phyloP scores from a whole-genome alignment of 2,797 vertebrate genomes.

The Peromyscus eremicus region DNA sequence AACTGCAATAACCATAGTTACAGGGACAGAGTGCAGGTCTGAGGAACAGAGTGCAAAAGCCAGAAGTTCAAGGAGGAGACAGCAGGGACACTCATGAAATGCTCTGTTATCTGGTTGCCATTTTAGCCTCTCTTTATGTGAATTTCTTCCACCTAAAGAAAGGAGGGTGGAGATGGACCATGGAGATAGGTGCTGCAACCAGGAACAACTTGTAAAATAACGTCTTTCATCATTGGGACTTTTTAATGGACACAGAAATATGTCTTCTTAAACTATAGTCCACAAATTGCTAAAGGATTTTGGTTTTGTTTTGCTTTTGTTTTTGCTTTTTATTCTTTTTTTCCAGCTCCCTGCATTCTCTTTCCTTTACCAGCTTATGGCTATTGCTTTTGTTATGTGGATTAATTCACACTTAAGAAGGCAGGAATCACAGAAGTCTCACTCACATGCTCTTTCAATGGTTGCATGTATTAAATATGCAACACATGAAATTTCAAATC shows the following conservation, averaged over 20 bases:
- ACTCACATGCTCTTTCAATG: neutral
- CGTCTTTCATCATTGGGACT: slow-evolving; percentile 58
- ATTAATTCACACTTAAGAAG: neutral
- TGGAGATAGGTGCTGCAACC: neutral
- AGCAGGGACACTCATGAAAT: neutral
- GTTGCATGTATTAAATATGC: slow-evolving; percentile 36
- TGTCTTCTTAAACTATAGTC: neutral
- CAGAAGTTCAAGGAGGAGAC: neutral
- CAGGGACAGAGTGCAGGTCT: neutral
- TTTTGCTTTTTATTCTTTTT: neutral
- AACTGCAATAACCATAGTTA: neutral
- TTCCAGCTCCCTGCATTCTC: neutral
- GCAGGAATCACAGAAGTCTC: neutral
- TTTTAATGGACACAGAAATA: slow-evolving; percentile 75
- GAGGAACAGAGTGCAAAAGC: neutral
- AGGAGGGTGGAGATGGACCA: neutral
- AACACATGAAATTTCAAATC: slow-evolving; percentile 54
- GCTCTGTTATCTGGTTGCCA: neutral
- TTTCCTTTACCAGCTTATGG: neutral
- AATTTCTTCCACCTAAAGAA: slow-evolving; percentile 57
- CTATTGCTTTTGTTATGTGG: neutral
- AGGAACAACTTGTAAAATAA: slow-evolving; percentile 65
- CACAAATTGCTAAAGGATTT: slow-evolving; percentile 30
- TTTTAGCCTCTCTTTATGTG: neutral
- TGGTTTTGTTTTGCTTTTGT: too few relatives aligned